phyloP scores from a whole-genome alignment of 2,888 invertebrate genomes.

The Hylaea fasciaria region DNA sequence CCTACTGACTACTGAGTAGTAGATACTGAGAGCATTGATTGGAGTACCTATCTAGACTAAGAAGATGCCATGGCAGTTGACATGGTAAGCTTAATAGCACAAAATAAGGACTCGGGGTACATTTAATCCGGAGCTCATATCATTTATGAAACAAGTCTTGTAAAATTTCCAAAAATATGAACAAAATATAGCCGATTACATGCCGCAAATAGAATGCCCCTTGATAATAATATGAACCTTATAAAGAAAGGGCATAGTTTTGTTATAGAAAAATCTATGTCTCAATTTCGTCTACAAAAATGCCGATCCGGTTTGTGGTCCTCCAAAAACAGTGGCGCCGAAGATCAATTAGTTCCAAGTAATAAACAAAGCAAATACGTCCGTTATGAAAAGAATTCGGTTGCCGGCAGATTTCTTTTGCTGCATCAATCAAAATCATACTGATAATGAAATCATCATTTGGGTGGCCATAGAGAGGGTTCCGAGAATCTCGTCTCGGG shows the following conservation, averaged over 20 bases:
- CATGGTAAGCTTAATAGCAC: too few relatives aligned
- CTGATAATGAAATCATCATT: conserved; percentile 85
- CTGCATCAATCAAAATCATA: conserved; percentile 85
- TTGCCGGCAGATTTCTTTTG: conserved; percentile 76
- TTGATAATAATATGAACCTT: neutral
- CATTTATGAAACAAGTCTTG: too few relatives aligned
- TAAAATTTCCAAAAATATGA: too few relatives aligned
- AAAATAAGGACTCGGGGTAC: too few relatives aligned
- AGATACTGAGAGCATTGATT: too few relatives aligned
- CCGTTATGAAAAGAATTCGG: conserved; percentile 78
- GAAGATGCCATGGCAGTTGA: too few relatives aligned
- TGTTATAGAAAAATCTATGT: conserved; percentile 23
- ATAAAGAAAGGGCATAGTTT: conserved; percentile 4
- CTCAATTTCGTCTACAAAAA: conserved; percentile 35
- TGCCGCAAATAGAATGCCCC: neutral
- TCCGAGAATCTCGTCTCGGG: conserved; percentile 71
- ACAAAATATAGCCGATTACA: neutral
- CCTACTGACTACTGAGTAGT: too few relatives aligned
- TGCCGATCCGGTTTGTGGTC: conserved; percentile 32
- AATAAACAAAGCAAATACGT: conserved; percentile 80
- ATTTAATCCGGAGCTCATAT: too few relatives aligned
- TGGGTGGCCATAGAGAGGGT: conserved; percentile 83
- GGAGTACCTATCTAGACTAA: too few relatives aligned
- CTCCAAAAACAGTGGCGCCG: conserved; percentile 80
- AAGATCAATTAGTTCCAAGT: conserved; percentile 81